Evolutionary conservation across 35 echinoderm and acorn worm genomes (phyloP), one percentile per base, ranked within the genome.

Genomic region (Ophioderma brevispina): DNA sequence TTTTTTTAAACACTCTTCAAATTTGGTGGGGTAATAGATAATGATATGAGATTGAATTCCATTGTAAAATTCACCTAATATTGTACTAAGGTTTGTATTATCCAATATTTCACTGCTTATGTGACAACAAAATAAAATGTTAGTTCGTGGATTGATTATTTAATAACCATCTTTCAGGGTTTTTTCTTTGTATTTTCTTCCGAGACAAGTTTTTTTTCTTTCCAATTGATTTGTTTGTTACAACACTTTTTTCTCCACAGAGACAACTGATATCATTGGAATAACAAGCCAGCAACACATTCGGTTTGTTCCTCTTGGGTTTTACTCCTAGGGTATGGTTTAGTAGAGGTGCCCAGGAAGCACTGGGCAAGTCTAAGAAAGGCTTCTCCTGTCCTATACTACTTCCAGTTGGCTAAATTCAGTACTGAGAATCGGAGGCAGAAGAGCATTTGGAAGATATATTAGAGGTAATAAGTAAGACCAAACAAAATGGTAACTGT

Each of bases 201-300:
- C n/a, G n/a, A n/a, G n/a, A n/a, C n/a, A n/a, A n/a, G n/a, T n/a
- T n/a, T n/a, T n/a, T n/a, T n/a, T n/a, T n/a, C n/a, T n/a, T n/a
- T n/a, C n/a, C n/a, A n/a, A n/a, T n/a, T n/a, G n/a, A n/a, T n/a
- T n/a, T n/a, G n/a, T n/a, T n/a, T n/a, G 41, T 70, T 8, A 70
- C 28, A 15, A 70, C 28, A 30, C 14, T 37, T 33, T 82, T 0
- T 39, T 43, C 35, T 39, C 31, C 40, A 35, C 90, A 98, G 92
- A 31, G 39, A 83, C 76, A 88, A 92, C 94, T 50, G 89, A 94
- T 33, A 87, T 98, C 25, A 94, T 98, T 32, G 89, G 92, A 0
- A 92, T 98, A 81, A 98, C 96, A 87, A n/a, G 96, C 96, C 15
- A 98, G 96, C 87, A 98, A 98, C 36, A 98, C 96, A 33, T 46